Conservation (phyloP, 2,888 invertebrate species). For the Drosophila setosimentum region DNA sequence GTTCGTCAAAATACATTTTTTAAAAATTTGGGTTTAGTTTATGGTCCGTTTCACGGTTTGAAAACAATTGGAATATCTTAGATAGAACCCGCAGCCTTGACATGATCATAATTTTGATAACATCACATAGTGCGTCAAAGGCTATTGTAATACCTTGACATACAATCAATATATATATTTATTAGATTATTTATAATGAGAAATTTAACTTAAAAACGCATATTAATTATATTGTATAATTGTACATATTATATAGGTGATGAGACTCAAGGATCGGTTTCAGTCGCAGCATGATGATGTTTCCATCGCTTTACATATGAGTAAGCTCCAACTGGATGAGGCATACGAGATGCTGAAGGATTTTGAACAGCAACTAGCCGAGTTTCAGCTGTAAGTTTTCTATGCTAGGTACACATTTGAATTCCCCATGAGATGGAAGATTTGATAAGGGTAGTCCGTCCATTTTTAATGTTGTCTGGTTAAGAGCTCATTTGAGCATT, state of each 20-base stretch:
- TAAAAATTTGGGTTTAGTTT: neutral
- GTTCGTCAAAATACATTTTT: neutral
- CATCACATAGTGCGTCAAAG: neutral
- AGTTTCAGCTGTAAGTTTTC: constrained; percentile 41
- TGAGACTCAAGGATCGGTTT: constrained; percentile 34
- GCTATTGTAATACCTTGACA: neutral
- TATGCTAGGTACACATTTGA: neutral
- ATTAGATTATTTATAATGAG: neutral
- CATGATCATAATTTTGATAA: neutral
- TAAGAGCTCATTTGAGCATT: neutral
- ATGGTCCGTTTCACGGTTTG: neutral
- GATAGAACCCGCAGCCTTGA: neutral
- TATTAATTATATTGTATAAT: neutral
- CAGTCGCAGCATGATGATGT: constrained; percentile 26
- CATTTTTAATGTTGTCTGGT: neutral
- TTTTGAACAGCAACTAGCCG: constrained; percentile 25
- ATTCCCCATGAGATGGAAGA: neutral
- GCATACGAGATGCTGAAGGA: constrained; percentile 19
- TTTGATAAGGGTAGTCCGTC: neutral
- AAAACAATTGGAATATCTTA: neutral
- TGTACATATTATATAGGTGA: constrained; percentile 16
- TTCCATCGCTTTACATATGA: constrained; percentile 1
- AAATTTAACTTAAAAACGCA: neutral
- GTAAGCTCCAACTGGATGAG: constrained; percentile 28
- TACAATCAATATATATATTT: neutral